Base-by-base conservation (phyloP, 92 coral and sea anemone species). In the Epizoanthus ramosus region DNA sequence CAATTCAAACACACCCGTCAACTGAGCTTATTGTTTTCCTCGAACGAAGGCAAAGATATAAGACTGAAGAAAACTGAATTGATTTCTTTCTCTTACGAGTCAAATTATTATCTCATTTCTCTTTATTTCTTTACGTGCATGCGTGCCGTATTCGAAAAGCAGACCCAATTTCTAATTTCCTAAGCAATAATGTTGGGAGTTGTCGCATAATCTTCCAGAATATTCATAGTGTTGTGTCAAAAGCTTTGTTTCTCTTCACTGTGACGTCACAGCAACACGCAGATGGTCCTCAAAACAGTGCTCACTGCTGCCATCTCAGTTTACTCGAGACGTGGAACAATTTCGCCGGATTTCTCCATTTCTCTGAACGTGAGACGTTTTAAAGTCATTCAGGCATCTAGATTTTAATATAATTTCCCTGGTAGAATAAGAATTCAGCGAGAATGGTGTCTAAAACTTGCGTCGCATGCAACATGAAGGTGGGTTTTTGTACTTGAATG, bases 381-480 rank as follows among this genome's bases (percentile, higher is more conserved):
- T 0, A 63, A 77, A 77, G 6, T 22, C 4, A 19, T 60, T 6
- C 8, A 61, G 47, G 52, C 57, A 43, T 45, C 65, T 76, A 59
- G 16, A 5, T 41, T 19, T 41, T 10, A 19, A 43, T 43, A 14
- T 33, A 61, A 37, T 61, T 77, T 39, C 43, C 23, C 82, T 37
- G 60, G 58, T 22, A 63, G 82, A 43, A 18, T 35, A 41, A 77
- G 39, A 37, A 60, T 77, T 43, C 23, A 41, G 59, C 71, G 82
- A 59, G 31, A 61, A 77, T 77, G 82, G 82, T 77, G 54, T 61
- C 71, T 21, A 60, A 77, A 63, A 63, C 63, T 12, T 77, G 82
- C 25, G 82, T 77, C 57, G 82, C 82, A n/a, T 77, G 82, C 59
- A 77, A 77, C 82, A 77, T 77, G 82, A 77, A 77, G 82, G 82